Base-by-base conservation (phyloP, 2,113 vertebrate species). In the Tauraco erythrolophus region DNA sequence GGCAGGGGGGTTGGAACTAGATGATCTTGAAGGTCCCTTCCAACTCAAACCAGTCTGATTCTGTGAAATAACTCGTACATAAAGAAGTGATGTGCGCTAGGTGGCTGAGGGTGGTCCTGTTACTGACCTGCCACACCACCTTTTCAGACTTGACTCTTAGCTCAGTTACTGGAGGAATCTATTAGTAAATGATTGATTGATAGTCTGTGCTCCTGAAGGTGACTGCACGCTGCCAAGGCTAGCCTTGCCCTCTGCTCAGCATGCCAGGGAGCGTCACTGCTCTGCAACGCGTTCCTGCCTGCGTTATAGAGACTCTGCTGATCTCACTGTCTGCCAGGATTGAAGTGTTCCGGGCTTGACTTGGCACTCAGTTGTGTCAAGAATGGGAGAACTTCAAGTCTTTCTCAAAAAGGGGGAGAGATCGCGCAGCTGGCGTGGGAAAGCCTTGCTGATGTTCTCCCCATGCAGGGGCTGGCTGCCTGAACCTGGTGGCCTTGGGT, bases 281-380 rank as follows among this genome's bases (percentile, higher is more conserved):
- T 48, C 39, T 28, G 2, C 17, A 3, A 3, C 2, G 0, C 2
- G 0, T 62, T 68, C 90, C 62, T 61, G 69, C 21, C 1, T 1
- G 2, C 0, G 4, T 37, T 71, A 30, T 0, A 0, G 62, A 12
- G 57, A 2, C 45, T 13, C 30, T 35, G 75, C 74, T 83, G 65
- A 14, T 31, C 84, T 79, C 7, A 0, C 10, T 39, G 2, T 6
- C 72, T 86, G 84, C 19, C 60, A 45, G 19, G 5, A 2, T 10
- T 37, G 50, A 43, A 13, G 3, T 8, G 39, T 45, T 30, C 74
- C 69, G 85, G 88, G 48, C 54, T 74, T 82, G 25, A 33, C 30
- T 14, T 18, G 45, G 11, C 8, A 0, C 75, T 46, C 0, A 0
- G 1, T 6, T 57, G 2, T 79, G 39, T 53, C 6, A 1, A 31